A percentile compares a stretch with the other conserved stretches of the same genome.
These are phyloP conservation scores for Procambarus clarkii DNA, from an alignment of 1,140 invertebrate genomes.

Conservation along the genomic window DNA sequence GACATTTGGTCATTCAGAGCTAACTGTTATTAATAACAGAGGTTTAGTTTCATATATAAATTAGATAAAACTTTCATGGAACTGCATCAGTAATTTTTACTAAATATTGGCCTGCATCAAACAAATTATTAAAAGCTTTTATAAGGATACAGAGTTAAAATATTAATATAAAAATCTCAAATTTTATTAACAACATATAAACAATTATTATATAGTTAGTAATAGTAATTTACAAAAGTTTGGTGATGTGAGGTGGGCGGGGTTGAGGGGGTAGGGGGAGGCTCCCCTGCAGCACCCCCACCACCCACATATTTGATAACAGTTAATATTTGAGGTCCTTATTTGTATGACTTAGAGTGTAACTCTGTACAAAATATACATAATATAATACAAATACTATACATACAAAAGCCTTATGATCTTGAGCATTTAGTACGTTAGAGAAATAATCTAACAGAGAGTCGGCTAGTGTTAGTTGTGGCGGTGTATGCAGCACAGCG, in stretches of 20 bases:
- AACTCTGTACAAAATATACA: slow-evolving; percentile 62
- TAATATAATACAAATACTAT: slow-evolving; percentile 51
- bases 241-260: slow-evolving; percentile 19
- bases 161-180: slow-evolving; percentile 49
- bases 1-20: too few species aligned
- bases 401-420: slow-evolving; percentile 62
- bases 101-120: too few species aligned
- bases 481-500: slow-evolving; percentile 39
- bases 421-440: slow-evolving; percentile 70
- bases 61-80: too few species aligned
- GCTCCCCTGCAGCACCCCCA: background rate
- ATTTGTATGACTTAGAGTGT: slow-evolving; percentile 64
- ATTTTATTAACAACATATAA: slow-evolving; percentile 70
- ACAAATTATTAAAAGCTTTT: too few species aligned
- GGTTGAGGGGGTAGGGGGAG: background rate
- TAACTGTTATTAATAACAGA: too few species aligned
- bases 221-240: slow-evolving; percentile 65
- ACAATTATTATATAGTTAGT: slow-evolving; percentile 66
- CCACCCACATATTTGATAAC: slow-evolving; percentile 6
- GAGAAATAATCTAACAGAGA: slow-evolving; percentile 68
- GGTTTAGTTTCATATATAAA: too few species aligned
- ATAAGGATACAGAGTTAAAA: background rate
- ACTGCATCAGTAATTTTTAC: too few species aligned
- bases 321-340: slow-evolving; percentile 53
- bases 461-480: slow-evolving; percentile 65